Base-by-base conservation (phyloP, 1,140 invertebrate genomes). In the Drosophila parvula region DNA sequence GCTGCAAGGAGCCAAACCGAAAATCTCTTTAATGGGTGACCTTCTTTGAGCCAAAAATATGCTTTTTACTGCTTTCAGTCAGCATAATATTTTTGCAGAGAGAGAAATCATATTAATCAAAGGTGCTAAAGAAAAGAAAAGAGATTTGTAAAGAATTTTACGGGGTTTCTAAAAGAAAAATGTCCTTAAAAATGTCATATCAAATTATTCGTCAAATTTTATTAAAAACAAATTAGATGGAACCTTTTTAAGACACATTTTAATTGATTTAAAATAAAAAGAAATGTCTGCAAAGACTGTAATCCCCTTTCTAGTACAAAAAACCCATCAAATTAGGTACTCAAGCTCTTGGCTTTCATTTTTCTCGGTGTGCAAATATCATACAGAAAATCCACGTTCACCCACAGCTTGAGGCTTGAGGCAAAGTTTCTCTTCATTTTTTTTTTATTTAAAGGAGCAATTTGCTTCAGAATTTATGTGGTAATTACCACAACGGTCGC, bases 391-490 rank as follows among this genome's bases (percentile, higher is more conserved):
- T 34, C 28, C 30, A 57, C 38, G 61, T 41, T 63, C 47, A 51
- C 61, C 47, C 65, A 34, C 65, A 41, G 51, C 34, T 55, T 55
- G 50, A 53, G 50, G 59, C 60, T 68, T 74, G 27, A 40, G 73
- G 51, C 58, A 71, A 78, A 78, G 50, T 79, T 88, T 51, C 2
- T 69, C 62, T 57, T n/a, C n/a, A n/a, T n/a, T n/a, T 76, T 77
- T 79, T 76, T 88, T 79, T 88, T 81, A 55, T 73, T 88, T 77
- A 77, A 74, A 83, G 76, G 61, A 79, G 79, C 83, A 88, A 86
- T 88, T 86, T 88, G 82, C 68, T 57, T 51, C 32, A 73, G 63
- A 86, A 88, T 86, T 88, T 83, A 88, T 86, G 83, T 83, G 81
- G 79, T 86, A 86, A 86, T 86, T 86, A 86, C 73, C 62, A 55